Base-by-base conservation (phyloP, 2,888 invertebrate species). In the Argyra leucocephala region DNA sequence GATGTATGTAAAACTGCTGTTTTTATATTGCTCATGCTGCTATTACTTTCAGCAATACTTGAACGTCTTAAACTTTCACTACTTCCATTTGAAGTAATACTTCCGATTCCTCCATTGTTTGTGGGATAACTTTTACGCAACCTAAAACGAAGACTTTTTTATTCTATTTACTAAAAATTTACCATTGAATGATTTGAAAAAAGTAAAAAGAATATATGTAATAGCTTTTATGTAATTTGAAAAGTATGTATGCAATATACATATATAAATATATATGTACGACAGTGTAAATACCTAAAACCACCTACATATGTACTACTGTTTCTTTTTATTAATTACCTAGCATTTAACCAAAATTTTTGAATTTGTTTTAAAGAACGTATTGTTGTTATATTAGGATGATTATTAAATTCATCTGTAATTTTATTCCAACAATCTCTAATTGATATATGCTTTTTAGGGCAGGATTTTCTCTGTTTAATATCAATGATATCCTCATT, bases 401-500 rank as follows among this genome's bases (percentile, higher is more conserved):
- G 74, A 22, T 72, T 72, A 66, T 79, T 79, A 65, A 77, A 79
- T 63, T 75, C 74, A 5, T 76, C 72, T 23, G 77, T 74, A 64
- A 79, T 79, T 67, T 74, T 72, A 61, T 79, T 76, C 79, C 79
- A 79, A 64, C 78, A 76, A 63, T 79, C 76, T 21, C 79, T 75
- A 22, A 79, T 75, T 9, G 76, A 77, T 64, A 73, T 74, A 67
- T 76, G 76, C 67, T 76, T 76, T 67, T 76, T 74, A 66, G 76
- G 75, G 4, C 64, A 66, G 65, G 76, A 77, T 69, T 76, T 77
- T 5, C 79, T 72, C 62, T 74, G 75, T 69, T 78, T 79, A n/a
- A 79, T 79, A 70, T 79, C 79, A 69, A 79, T 79, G 62, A 79
- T 74, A 63, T 78, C 76, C 66, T 78, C 77, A 67, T 79, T 78